A percentile compares a stretch with the other conserved stretches of the same genome.
Conservation (phyloP, 2,797 vertebrate genomes). For the Enteromius radiatus region DNA sequence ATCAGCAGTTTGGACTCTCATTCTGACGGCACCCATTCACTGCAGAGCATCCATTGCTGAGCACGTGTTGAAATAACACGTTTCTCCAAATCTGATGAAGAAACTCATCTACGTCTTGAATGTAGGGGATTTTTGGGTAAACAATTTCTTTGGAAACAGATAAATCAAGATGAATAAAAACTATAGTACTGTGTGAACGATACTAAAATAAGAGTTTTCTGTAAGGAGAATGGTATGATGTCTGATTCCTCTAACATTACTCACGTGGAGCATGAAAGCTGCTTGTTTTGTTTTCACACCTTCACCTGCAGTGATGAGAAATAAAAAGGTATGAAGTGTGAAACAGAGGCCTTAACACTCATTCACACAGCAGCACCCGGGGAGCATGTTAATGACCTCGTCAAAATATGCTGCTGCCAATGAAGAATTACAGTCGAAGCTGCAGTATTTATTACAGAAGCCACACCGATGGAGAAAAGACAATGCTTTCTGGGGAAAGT, state of each 20-base stretch:
- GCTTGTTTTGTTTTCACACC: conserved; percentile 4
- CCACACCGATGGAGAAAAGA: background rate
- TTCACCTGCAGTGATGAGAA: background rate
- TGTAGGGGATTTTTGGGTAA: background rate
- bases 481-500: background rate
- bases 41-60: background rate
- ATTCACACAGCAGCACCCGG: background rate
- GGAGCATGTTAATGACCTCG: background rate
- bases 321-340: background rate
- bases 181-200: background rate
- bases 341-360: background rate
- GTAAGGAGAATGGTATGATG: background rate
- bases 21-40: background rate
- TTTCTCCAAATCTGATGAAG: background rate
- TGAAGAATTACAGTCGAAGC: background rate
- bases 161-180: too few species aligned
- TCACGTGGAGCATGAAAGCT: background rate
- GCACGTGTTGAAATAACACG: background rate
- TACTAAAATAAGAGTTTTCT: background rate
- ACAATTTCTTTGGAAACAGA: background rate
- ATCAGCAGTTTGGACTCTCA: background rate
- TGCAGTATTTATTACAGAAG: background rate
- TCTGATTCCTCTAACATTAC: background rate
- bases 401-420: background rate
- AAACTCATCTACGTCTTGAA: background rate